Evolutionary conservation across 35 echinoderm and acorn worm genomes (phyloP).

Genomic region (Apostichopus parvimensis): DNA sequence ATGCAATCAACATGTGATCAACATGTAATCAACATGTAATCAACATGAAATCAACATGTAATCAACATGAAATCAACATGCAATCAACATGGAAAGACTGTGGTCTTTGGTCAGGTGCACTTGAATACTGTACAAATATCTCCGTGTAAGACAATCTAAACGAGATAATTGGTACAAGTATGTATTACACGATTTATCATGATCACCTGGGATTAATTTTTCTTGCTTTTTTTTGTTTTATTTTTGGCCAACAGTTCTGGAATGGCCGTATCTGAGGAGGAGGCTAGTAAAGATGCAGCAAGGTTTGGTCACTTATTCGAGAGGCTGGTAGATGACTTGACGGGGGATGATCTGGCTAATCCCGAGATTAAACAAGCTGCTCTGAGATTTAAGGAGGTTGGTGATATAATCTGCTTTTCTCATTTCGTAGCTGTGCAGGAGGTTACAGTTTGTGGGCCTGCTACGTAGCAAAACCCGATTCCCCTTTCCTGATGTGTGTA

Average conservation of each 20-base stretch:
- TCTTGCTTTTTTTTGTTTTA: background rate
- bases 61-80: too few relatives aligned
- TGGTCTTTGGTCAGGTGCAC: too few relatives aligned
- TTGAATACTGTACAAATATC: too few relatives aligned
- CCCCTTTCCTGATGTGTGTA: too few relatives aligned
- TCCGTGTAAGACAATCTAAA: too few relatives aligned
- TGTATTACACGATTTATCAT: too few relatives aligned
- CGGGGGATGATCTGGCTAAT: constrained; percentile 69
- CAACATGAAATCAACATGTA: too few relatives aligned
- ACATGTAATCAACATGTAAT: too few relatives aligned
- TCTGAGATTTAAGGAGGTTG: constrained; percentile 71
- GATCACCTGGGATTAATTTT: background rate
- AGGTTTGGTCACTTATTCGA: constrained; percentile 75
- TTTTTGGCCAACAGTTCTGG: background rate
- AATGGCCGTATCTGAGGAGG: constrained; percentile 14
- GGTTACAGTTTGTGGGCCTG: background rate
- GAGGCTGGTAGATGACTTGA: constrained; percentile 66
- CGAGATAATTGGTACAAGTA: too few relatives aligned
- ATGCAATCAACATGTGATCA: too few relatives aligned
- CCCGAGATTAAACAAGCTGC: constrained; percentile 73
- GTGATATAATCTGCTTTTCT: background rate
- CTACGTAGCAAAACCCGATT: background rate
- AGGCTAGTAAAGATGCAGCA: constrained; percentile 48
- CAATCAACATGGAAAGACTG: too few relatives aligned
- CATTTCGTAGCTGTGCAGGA: background rate